Base-by-base conservation (phyloP, 1,140 invertebrate species). In the Saccostrea glomerata region DNA sequence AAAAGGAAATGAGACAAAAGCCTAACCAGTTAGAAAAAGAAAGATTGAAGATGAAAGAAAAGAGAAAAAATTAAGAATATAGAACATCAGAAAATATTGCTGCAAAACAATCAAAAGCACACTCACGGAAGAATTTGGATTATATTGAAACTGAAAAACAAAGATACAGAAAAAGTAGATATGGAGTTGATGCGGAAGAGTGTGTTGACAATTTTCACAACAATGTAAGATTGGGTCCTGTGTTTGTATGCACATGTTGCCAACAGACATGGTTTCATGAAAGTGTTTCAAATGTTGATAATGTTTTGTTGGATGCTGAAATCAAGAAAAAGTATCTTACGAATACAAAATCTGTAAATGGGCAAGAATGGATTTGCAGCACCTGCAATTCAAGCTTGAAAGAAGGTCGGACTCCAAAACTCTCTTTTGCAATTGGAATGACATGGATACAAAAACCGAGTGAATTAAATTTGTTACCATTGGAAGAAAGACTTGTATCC, bases 1-100 rank as follows among this genome's bases (percentile, higher is more conserved):
- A 86, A 54, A 73, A 86, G 85, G 86, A 70, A 89, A 20, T 20
- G 85, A 89, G 85, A 85, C 47, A 82, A 82, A 86, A 77, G 36
- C 23, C 66, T 25, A 54, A 60, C 15, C 25, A 58, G 9, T 17
- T 23, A 86, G 84, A 56, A 66, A 54, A 56, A 17, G 87, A 86
- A 40, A 85, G 84, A 60, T 20, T 77, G n/a, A 82, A 36, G 30
- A 85, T 2, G 40, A 55, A 86, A 86, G 84, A 54, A 88, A 47
- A 17, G 17, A 88, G 73, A 85, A 82, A 77, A 88, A 82, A 60
- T 54, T 17, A 82, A 60, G 47, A 63, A 36, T 54, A 77, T n/a
- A 55, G 60, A 58, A 20, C 70, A 66, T 66, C 60, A 66, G 60
- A 66, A 66, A 66, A 66, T 17, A 77, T 47, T 60, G 60, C 36